phyloP scores from a whole-genome alignment of 2,113 vertebrate genomes.

The Melanostigma gelatinosum region DNA sequence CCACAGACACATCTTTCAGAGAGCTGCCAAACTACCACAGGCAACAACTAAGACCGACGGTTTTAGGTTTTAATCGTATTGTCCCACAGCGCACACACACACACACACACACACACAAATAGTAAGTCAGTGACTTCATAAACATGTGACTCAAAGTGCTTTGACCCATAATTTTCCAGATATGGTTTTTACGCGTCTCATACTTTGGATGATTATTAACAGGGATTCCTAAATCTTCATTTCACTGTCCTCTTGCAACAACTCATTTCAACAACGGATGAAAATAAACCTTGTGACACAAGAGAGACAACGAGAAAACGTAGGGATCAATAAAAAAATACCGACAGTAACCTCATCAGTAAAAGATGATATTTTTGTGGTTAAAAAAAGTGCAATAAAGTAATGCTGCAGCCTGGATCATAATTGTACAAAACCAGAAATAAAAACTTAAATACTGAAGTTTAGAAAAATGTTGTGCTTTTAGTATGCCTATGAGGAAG shows the following conservation, averaged over 20 bases:
- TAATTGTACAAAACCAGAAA: neutral
- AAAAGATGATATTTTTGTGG: neutral
- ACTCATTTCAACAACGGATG: neutral
- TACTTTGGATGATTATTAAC: neutral
- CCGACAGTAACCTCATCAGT: neutral
- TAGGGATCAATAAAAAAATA: neutral
- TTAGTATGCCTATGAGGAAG: neutral
- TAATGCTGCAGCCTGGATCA: slow-evolving; percentile 2
- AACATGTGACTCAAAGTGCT: neutral
- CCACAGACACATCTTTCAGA: slow-evolving; percentile 48
- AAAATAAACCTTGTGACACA: neutral
- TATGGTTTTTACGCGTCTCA: too few species aligned
- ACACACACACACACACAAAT: slow-evolving; percentile 7
- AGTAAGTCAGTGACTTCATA: neutral
- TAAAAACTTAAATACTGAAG: neutral
- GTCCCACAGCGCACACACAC: neutral
- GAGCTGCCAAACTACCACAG: slow-evolving; percentile 47
- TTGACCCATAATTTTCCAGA: neutral
- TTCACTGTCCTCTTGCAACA: neutral
- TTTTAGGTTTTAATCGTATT: slow-evolving; percentile 21
- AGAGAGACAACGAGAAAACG: neutral
- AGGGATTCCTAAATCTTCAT: neutral
- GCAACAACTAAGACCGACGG: slow-evolving; percentile 41
- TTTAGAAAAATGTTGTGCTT: neutral
- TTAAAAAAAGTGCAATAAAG: neutral